Evolutionary conservation across 35 echinoderm and acorn worm genomes (phyloP).

Genomic region (Lytechinus variegatus): DNA sequence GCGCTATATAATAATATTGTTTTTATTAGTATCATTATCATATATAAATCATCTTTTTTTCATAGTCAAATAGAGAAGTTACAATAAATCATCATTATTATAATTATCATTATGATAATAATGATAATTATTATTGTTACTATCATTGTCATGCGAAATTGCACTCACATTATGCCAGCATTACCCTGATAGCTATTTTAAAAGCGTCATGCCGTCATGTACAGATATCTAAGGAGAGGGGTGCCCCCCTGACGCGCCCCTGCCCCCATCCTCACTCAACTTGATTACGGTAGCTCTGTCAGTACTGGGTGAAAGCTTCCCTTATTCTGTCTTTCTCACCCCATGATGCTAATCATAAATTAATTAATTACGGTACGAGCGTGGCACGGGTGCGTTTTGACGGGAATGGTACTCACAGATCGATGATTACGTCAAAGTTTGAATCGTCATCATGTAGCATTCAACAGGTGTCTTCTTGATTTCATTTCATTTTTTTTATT

Average conservation of each 20-base stretch:
- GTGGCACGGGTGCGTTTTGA: neutral
- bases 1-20: no score
- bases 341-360: neutral
- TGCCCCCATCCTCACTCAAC: neutral
- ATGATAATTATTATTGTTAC: no score
- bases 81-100: no score
- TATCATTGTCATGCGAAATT: no score
- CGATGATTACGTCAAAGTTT: neutral
- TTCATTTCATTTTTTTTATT: neutral
- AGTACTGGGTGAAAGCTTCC: neutral
- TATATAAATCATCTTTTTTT: no score
- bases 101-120: no score
- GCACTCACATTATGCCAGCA: no score
- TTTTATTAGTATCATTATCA: no score
- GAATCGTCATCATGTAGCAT: neutral
- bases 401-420: neutral
- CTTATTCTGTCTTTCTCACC: neutral
- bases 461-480: neutral
- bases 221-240: neutral
- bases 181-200: no score
- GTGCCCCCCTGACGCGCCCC: neutral
- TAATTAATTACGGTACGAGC: neutral
- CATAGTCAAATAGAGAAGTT: no score
- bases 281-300: neutral
- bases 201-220: no score